Base-by-base conservation (phyloP, 2,113 vertebrate species). In the Tenrec ecaudatus region DNA sequence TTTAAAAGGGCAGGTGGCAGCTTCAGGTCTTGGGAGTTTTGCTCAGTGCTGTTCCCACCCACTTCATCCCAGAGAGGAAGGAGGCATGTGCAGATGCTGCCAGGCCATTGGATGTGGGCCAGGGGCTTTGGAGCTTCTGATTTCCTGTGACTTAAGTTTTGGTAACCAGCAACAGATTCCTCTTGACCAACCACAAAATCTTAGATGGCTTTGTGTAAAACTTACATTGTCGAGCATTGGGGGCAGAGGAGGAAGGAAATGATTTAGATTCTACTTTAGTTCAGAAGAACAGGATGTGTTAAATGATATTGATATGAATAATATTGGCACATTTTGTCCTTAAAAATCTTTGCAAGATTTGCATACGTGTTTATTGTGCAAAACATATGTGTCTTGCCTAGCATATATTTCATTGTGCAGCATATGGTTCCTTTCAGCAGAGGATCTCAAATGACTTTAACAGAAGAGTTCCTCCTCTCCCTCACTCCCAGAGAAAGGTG, bases 381-480 rank as follows among this genome's bases (percentile, higher is more conserved):
- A 96, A 96, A 81, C 90, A 93, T 90, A 92, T 94, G 96, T 92
- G 90, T 96, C 94, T 96, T 95, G 96, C 88, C 96, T 84, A 89
- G 93, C 95, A 96, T 96, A 85, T 93, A 96, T 93, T 95, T 96
- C 92, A 95, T 97, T 97, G 96, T 96, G 95, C 93, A 88, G 90
- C 96, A 97, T 96, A 96, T 97, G 96, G 96, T 92, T 94, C 93
- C 90, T 95, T 95, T 97, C 96, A 96, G 95, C 96, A 95, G 78
- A 96, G 86, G 96, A 94, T 96, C 93, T 92, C 47, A 96, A 96
- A 96, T 8, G 92, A 96, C 82, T 96, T 95, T 89, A 83, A 62
- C 95, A 96, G 94, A 95, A 97, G 90, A 93, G 29, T 57, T 84
- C 80, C 82, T 95, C 94, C 88, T 94, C 84, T 84, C 94, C 90